These are phyloP conservation scores for Tangachromis dhanisi DNA, from an alignment of 2,113 vertebrate species.

Conservation along the genomic window DNA sequence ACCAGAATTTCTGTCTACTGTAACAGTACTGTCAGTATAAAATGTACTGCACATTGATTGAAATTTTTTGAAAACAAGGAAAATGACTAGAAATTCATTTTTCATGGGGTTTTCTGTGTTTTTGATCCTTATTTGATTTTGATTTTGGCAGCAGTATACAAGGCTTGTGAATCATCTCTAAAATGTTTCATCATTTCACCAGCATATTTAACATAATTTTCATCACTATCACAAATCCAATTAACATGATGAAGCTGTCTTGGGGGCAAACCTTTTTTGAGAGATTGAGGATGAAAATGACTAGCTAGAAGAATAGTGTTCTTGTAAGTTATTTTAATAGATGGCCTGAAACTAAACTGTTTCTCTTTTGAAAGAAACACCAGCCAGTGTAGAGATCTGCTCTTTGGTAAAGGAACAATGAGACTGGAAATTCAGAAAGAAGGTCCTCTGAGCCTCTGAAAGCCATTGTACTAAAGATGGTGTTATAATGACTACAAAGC, in stretches of 20 bases:
- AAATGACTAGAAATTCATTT: background rate
- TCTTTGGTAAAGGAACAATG: background rate
- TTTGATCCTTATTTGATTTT: background rate
- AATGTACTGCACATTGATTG: background rate
- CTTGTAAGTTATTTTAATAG: background rate
- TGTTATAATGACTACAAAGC: background rate
- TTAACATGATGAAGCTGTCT: conserved; percentile 22
- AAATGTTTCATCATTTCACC: conserved; percentile 17
- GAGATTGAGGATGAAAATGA: background rate
- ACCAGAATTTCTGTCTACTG: background rate
- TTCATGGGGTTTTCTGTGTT: background rate
- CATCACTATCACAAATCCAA: conserved; percentile 20
- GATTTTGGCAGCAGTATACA: background rate
- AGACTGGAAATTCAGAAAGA: background rate
- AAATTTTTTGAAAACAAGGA: background rate
- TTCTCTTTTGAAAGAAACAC: background rate
- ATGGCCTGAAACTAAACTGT: background rate
- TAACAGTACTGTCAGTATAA: background rate
- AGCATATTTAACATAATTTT: conserved; percentile 10
- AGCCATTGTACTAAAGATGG: background rate
- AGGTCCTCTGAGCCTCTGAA: background rate
- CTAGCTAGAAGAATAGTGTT: background rate
- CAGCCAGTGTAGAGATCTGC: background rate
- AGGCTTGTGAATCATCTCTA: background rate
- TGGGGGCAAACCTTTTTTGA: background rate